A percentile compares a stretch with the other conserved stretches of the same genome.
These are phyloP conservation scores for Tenualosa ilisha DNA, from an alignment of 2,797 vertebrate species.

Conservation along the genomic window DNA sequence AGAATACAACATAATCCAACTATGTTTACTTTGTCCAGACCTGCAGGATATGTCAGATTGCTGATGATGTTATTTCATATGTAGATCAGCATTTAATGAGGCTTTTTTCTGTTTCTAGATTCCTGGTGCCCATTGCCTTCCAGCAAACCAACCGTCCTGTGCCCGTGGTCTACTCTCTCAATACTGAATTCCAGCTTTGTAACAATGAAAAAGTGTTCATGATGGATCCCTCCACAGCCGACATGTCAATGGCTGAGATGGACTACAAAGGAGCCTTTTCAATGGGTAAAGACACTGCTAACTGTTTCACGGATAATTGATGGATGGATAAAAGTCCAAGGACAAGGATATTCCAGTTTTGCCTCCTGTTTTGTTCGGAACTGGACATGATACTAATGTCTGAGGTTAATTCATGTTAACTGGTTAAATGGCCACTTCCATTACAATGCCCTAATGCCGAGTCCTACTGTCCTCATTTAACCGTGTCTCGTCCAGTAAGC, in stretches of 20 bases:
- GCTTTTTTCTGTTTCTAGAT: constrained; percentile 67
- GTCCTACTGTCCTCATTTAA: no score
- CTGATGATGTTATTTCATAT: background rate
- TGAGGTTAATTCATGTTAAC: background rate
- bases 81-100: background rate
- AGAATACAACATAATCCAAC: background rate
- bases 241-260: constrained; percentile 94
- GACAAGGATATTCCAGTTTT: background rate
- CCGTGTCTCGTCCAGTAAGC: no score
- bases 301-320: background rate
- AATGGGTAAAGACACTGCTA: constrained; percentile 78
- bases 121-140: constrained; percentile 95
- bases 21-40: background rate
- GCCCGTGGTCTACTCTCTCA: constrained; percentile 93
- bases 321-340: background rate
- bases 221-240: constrained; percentile 85
- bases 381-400: background rate
- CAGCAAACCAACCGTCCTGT: constrained; percentile 97
- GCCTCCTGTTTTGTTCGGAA: background rate
- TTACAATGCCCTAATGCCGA: no score
- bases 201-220: constrained; percentile 97
- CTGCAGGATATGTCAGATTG: background rate
- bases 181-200: constrained; percentile 96
- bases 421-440: no score
- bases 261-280: constrained; percentile 98